These are phyloP conservation scores for Campylomormyrus numenius DNA, from an alignment of 2,113 vertebrate species.

Conservation along the genomic window DNA sequence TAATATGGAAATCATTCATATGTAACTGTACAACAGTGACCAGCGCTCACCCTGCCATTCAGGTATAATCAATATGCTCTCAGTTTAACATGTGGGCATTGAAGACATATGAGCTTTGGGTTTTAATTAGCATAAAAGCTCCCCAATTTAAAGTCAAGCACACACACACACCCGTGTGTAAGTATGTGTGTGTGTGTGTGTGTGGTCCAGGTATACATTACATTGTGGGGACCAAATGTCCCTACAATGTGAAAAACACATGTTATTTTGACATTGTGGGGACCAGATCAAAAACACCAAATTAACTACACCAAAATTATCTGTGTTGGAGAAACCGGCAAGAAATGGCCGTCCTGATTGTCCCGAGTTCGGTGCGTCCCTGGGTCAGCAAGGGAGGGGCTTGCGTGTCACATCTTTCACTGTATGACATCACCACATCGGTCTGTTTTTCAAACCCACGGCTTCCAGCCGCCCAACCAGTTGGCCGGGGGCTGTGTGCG, in stretches of 20 bases:
- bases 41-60: neutral
- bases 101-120: neutral
- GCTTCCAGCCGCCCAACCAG: neutral
- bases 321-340: neutral
- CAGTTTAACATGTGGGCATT: neutral
- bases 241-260: too few relatives aligned
- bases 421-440: neutral
- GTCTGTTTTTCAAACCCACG: neutral
- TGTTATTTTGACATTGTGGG: neutral
- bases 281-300: neutral
- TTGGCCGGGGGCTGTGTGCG: neutral
- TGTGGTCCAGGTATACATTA: neutral
- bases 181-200: neutral
- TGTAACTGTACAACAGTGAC: neutral
- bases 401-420: neutral
- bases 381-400: neutral
- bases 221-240: too few relatives aligned
- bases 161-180: neutral
- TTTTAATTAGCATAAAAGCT: neutral
- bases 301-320: neutral
- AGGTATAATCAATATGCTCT: neutral
- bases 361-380: neutral
- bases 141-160: neutral
- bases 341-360: neutral
- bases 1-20: neutral